Evolutionary conservation across 2,797 vertebrate genomes (phyloP).

Genomic region (Prunella strophiata): DNA sequence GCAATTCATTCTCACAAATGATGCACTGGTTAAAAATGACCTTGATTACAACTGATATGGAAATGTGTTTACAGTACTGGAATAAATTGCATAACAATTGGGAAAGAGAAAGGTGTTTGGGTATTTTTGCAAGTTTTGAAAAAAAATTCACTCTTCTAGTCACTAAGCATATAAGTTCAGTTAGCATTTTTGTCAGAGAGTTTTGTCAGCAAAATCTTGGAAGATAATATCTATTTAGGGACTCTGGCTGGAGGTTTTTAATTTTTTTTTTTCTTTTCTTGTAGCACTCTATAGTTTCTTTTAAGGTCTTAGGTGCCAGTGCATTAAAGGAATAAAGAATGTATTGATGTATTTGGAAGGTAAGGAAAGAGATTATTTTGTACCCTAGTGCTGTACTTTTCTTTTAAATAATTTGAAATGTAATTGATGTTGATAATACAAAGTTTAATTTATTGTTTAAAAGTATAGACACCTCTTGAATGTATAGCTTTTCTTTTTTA

Average conservation of each 20-base stretch:
- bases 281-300: neutral
- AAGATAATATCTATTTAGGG: neutral
- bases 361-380: slow-evolving; percentile 30
- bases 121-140: neutral
- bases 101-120: neutral
- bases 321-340: slow-evolving; percentile 21
- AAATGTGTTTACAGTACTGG: neutral
- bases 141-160: neutral
- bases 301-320: slow-evolving; percentile 8
- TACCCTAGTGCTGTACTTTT: neutral
- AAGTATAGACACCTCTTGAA: slow-evolving; percentile 36
- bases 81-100: neutral
- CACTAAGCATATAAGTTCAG: neutral
- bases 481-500: slow-evolving; percentile 55
- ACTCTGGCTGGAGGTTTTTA: neutral
- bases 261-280: neutral
- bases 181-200: neutral
- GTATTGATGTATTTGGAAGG: slow-evolving; percentile 18
- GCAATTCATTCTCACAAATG: neutral
- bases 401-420: slow-evolving; percentile 46
- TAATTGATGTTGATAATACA: slow-evolving; percentile 63
- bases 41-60: neutral
- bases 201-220: neutral
- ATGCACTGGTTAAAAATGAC: neutral
- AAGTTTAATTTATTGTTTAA: slow-evolving; percentile 70